Evolutionary conservation across 2,113 vertebrate species (phyloP).

Genomic region (Chaetodon auriga): DNA sequence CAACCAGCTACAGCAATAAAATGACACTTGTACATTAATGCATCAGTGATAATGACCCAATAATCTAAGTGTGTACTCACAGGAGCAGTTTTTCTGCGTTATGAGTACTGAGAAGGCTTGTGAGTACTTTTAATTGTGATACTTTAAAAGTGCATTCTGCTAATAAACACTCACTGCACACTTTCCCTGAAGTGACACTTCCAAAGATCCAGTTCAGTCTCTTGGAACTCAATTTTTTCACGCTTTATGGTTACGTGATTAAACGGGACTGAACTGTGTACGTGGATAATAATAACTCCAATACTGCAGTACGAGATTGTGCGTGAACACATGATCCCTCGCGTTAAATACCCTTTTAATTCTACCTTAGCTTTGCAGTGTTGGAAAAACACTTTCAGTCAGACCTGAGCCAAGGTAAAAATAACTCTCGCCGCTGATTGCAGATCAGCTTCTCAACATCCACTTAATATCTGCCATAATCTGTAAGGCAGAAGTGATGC

Average conservation of each 20-base stretch:
- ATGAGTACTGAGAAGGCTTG: not conserved
- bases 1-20: not conserved
- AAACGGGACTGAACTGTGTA: constrained; percentile 16
- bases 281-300: constrained; percentile 20
- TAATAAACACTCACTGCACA: not conserved
- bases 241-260: constrained; percentile 1
- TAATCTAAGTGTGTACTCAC: not conserved
- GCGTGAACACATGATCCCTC: constrained; percentile 26
- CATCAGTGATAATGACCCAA: not conserved
- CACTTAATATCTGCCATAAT: constrained; percentile 59
- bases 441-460: constrained; percentile 57
- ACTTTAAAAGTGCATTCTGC: not conserved
- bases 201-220: not conserved
- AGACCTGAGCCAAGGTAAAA: constrained; percentile 48
- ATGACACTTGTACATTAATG: not conserved
- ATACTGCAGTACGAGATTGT: constrained; percentile 9
- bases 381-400: constrained; percentile 51
- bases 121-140: constrained; percentile 8
- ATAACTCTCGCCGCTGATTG: constrained; percentile 51
- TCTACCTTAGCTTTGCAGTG: constrained; percentile 22
- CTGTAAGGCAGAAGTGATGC: constrained; percentile 50
- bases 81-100: not conserved
- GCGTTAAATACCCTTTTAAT: constrained; percentile 44
- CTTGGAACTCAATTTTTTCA: constrained; percentile 3
- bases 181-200: constrained; percentile 1